phyloP scores from a whole-genome alignment of 2,888 invertebrate genomes.

The Exephanes ischioxanthus region DNA sequence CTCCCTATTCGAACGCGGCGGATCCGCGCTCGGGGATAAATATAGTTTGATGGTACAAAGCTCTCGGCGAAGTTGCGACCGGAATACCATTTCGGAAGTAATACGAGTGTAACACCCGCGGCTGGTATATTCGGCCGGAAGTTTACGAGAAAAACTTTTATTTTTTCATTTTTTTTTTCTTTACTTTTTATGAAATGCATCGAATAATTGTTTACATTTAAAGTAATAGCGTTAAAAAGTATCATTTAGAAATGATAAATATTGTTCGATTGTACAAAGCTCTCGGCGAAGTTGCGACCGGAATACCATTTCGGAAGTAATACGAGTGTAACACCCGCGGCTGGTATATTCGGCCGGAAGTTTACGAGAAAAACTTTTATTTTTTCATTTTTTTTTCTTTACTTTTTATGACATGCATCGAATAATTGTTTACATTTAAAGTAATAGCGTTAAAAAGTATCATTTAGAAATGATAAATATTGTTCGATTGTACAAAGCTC shows the following conservation, averaged over 20 bases:
- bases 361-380: background rate
- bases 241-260: too few species aligned
- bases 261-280: background rate
- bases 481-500: background rate
- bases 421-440: too few species aligned
- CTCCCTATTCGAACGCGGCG: too few species aligned
- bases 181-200: too few species aligned
- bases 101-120: background rate
- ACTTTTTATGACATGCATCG: too few species aligned
- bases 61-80: background rate
- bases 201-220: too few species aligned
- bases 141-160: background rate
- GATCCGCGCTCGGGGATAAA: slow-evolving; percentile 1
- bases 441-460: too few species aligned
- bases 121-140: background rate
- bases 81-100: background rate
- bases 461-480: too few species aligned
- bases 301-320: background rate
- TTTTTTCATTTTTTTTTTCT: too few species aligned
- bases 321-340: background rate
- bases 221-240: too few species aligned
- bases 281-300: background rate
- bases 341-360: background rate
- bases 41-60: slow-evolving; percentile 34
- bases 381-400: too few species aligned